phyloP scores from a whole-genome alignment of 2,113 vertebrate genomes.

The Capreolus pygargus region DNA sequence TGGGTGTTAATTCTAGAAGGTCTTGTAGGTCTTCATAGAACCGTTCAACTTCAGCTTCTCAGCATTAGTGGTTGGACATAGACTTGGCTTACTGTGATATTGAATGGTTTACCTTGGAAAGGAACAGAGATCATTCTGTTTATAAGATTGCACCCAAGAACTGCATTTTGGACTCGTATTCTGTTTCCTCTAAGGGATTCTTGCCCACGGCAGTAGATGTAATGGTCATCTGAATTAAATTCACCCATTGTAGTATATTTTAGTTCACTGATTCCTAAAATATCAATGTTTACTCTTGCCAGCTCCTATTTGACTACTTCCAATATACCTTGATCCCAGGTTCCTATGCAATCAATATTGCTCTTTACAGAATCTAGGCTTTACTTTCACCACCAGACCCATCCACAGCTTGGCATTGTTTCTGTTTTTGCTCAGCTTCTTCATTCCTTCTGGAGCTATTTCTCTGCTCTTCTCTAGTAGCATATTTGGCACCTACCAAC shows the following conservation, averaged over 20 bases:
- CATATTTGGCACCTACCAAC: neutral
- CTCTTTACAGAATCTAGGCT: neutral
- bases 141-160: neutral
- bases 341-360: neutral
- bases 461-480: neutral
- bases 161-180: neutral
- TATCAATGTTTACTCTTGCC: neutral
- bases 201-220: neutral
- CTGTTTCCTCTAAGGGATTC: neutral
- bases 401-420: neutral
- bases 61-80: neutral
- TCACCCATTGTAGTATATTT: neutral
- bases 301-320: neutral
- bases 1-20: neutral
- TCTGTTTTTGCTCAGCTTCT: neutral
- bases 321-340: neutral
- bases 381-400: neutral
- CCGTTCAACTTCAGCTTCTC: neutral
- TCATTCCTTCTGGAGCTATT: neutral
- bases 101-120: neutral
- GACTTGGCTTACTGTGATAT: neutral
- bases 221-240: neutral
- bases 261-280: neutral
- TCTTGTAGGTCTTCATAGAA: neutral
- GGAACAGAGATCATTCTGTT: neutral